phyloP scores from a whole-genome alignment of 2,888 invertebrate genomes.

The Rhogogaster chlorosoma region DNA sequence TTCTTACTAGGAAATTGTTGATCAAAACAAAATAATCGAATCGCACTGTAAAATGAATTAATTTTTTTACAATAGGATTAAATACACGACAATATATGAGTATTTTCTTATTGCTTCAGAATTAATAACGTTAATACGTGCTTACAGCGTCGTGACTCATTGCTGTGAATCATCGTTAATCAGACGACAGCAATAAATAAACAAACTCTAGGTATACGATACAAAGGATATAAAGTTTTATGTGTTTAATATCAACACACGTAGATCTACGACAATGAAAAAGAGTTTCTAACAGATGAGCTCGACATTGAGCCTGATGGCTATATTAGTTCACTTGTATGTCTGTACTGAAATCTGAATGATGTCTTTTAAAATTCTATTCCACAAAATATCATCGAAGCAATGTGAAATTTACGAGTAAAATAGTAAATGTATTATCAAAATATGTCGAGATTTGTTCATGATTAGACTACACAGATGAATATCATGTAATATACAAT shows the following conservation, averaged over 20 bases:
- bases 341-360: not conserved
- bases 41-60: not conserved
- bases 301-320: not conserved
- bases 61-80: not conserved
- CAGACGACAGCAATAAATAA: not conserved
- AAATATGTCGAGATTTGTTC: not conserved
- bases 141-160: not conserved
- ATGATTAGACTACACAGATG: not conserved
- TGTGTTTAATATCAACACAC: not conserved
- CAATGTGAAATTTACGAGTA: not conserved
- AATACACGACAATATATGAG: not conserved
- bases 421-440: not conserved
- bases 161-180: constrained; percentile 16
- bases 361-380: not conserved
- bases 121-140: not conserved
- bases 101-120: not conserved
- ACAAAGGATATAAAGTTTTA: not conserved
- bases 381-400: not conserved
- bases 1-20: not conserved
- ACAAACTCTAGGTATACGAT: not conserved
- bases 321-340: not conserved
- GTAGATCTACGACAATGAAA: not conserved
- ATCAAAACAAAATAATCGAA: not conserved
- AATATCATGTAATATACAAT: not conserved
- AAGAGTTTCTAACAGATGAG: not conserved